Base-by-base conservation (phyloP, 2,797 vertebrate species). In the Melanotaenia trifasciata region DNA sequence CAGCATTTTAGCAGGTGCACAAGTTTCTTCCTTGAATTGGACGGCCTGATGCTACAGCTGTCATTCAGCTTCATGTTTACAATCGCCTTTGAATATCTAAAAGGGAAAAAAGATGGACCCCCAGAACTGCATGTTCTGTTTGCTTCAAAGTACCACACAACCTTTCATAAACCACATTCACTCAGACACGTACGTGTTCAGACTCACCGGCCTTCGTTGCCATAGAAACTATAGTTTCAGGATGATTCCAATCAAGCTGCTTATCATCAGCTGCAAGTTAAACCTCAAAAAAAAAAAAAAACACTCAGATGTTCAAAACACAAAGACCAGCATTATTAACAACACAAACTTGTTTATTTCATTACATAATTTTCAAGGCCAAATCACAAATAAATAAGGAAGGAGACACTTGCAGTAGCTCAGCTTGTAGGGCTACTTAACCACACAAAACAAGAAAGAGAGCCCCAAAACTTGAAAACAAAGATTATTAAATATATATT, bases 331-430 rank as follows among this genome's bases (percentile, higher is more conserved):
- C 47, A 61, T 65, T n/a, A 58, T 76, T 83, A 88, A 90, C 84
- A 90, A 80, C 89, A 93, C 91, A 93, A 88, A 88, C 81, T 85
- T 72, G 56, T 84, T 88, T 84, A 92, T 93, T 93, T 90, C 85
- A 87, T 88, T 83, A 93, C 89, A 89, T 84, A 65, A 78, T 73
- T 80, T 87, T 79, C 89, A 93, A 93, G 92, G 90, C 95, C 94
- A 96, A 90, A 93, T 95, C 94, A 94, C 94, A 96, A 96, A 97
- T 96, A 96, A 96, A 96, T 96, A 96, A 94, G 80, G 84, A 93
- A 88, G 86, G 92, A 89, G 92, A 90, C 90, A 90, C 85, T 92
- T 92, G 90, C 84, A 93, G 90, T 84, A 83, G 85, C 70, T 91
- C 83, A 71, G 71, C 79, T 93, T 70, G 72, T 70, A 88, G 79